phyloP scores from a whole-genome alignment of 2,797 vertebrate species.

The Thamnophis elegans region DNA sequence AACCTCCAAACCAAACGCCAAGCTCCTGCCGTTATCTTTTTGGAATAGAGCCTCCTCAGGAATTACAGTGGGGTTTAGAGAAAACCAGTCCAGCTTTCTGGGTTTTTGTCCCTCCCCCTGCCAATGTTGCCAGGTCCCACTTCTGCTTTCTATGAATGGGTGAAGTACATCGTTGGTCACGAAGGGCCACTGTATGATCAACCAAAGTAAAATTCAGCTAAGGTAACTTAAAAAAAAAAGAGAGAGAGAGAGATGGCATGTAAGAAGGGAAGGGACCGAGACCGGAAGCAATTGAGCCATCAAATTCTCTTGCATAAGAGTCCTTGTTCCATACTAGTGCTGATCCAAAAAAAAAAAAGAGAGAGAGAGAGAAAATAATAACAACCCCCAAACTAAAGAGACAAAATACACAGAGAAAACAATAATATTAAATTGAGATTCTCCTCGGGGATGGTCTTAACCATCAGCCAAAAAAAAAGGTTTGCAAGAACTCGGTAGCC shows the following conservation, averaged over 20 bases:
- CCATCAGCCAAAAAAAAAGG: neutral
- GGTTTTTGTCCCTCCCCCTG: constrained; percentile 2
- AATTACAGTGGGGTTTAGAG: neutral
- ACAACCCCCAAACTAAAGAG: constrained; percentile 54
- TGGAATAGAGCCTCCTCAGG: neutral
- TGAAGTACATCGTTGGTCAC: constrained; percentile 19
- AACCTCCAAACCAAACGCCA: neutral
- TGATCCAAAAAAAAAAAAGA: constrained; percentile 32
- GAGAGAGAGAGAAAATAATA: neutral
- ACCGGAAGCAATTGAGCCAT: neutral
- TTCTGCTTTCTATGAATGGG: neutral
- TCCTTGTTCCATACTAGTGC: constrained; percentile 66
- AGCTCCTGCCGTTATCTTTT: neutral
- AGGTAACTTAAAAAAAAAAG: neutral
- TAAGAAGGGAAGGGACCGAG: neutral
- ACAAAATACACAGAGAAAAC: constrained; percentile 55
- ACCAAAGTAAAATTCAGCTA: neutral
- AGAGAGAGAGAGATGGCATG: neutral
- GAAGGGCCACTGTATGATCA: constrained; percentile 2
- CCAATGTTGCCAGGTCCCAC: constrained; percentile 29
- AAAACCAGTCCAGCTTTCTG: constrained; percentile 26
- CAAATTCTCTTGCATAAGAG: no score
- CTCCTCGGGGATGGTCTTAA: constrained; percentile 39
- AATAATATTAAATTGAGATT: constrained; percentile 12
- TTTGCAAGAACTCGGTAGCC: constrained; percentile 37